These are phyloP conservation scores for Corella eumyota DNA, from an alignment of 23 tunicate species.

Conservation along the genomic window DNA sequence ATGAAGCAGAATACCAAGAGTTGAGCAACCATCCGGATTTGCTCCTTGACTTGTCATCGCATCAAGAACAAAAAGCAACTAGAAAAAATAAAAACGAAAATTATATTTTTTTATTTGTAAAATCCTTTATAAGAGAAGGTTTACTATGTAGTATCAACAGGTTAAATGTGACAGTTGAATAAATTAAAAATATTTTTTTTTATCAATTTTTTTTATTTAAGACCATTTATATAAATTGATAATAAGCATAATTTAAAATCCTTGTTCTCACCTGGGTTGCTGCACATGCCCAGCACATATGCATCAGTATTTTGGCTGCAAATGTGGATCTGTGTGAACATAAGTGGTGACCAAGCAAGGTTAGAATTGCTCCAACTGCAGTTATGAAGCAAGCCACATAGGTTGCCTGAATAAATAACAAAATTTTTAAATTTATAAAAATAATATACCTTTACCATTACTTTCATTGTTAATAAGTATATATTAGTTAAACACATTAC, in stretches of 20 bases:
- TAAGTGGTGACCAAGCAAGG: constrained; percentile 31
- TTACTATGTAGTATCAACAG: no score
- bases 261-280: constrained; percentile 72
- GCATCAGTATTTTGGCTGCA: constrained; percentile 47
- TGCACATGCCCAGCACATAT: constrained; percentile 51
- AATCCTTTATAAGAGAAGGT: no score
- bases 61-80: constrained; percentile 44
- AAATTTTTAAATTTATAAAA: no score
- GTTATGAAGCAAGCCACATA: constrained; percentile 64
- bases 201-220: no score
- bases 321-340: constrained; percentile 28
- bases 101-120: no score
- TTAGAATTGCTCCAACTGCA: constrained; percentile 14
- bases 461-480: neutral
- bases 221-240: no score
- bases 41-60: constrained; percentile 27
- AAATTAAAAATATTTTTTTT: no score
- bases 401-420: constrained; percentile 36
- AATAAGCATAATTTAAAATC: no score
- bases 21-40: constrained; percentile 33
- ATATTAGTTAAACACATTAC: no score
- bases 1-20: constrained; percentile 49
- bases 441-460: neutral
- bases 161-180: no score
- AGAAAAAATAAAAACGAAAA: constrained; percentile 10